Conservation (phyloP, 1,140 invertebrate genomes). For the Chironomus tepperi region DNA sequence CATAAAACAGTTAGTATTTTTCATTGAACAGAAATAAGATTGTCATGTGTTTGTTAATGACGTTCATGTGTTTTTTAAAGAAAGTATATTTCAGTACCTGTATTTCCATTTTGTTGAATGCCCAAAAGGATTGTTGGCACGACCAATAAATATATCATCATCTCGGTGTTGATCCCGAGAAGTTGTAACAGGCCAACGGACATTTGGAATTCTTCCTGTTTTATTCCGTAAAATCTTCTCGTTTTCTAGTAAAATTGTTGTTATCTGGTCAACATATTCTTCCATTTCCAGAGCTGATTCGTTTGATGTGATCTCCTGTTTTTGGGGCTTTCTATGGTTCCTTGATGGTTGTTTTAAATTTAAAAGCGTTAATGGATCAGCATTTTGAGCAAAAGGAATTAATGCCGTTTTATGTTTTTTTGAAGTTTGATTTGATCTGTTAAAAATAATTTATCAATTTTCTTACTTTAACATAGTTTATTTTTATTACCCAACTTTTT, state of each 20-base stretch:
- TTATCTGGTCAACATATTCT: not conserved
- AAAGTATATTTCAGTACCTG: no score
- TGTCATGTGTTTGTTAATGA: no score
- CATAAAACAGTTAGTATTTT: no score
- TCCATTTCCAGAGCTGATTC: not conserved
- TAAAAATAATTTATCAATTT: no score
- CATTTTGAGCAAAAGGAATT: not conserved
- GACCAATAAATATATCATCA: conserved; percentile 34
- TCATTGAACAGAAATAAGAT: not conserved
- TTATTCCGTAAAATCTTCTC: conserved; percentile 1
- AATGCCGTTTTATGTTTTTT: not conserved
- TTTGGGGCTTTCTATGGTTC: not conserved
- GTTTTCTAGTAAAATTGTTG: conserved; percentile 10
- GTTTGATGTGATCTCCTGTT: not conserved
- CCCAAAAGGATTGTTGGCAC: conserved; percentile 39
- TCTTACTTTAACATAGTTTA: no score
- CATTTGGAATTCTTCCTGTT: not conserved
- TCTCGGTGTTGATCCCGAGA: conserved; percentile 26
- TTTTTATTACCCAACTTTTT: not conserved
- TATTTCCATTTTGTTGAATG: conserved; percentile 37
- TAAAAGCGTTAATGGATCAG: not conserved
- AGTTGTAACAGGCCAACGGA: conserved; percentile 28
- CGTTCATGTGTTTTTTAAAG: no score
- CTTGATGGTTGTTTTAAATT: not conserved
- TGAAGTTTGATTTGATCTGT: not conserved